A percentile compares a stretch with the other conserved stretches of the same genome.
Conservation (phyloP, 2,888 invertebrate genomes). For the Panorpa germanica region DNA sequence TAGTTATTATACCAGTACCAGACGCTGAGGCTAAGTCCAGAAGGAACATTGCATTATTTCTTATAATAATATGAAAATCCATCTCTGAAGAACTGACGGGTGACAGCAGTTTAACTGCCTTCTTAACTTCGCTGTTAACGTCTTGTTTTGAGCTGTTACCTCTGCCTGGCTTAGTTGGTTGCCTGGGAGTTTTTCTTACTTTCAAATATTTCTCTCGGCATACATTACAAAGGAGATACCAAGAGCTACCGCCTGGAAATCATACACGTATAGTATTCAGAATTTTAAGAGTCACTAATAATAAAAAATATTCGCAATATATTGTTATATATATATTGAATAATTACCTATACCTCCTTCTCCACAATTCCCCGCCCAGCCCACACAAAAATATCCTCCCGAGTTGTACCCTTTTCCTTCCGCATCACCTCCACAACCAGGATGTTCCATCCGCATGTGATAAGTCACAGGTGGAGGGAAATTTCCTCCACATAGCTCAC, state of each 20-base stretch:
- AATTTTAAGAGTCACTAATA: constrained; percentile 5
- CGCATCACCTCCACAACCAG: constrained; percentile 76
- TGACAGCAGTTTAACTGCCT: constrained; percentile 15
- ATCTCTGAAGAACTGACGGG: constrained; percentile 16
- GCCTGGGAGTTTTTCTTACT: constrained; percentile 15
- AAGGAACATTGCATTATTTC: constrained; percentile 86
- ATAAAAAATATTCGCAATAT: constrained; percentile 11
- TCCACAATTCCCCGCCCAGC: constrained; percentile 79
- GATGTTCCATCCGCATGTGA: constrained; percentile 80
- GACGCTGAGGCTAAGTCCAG: constrained; percentile 68
- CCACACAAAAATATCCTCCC: constrained; percentile 68
- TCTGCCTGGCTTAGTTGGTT: constrained; percentile 22
- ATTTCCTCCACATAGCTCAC: constrained; percentile 73
- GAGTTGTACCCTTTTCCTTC: constrained; percentile 85
- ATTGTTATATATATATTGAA: no score
- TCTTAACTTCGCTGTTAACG: constrained; percentile 17
- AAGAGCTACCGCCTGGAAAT: constrained; percentile 42
- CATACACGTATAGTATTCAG: constrained; percentile 10
- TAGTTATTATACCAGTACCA: constrained; percentile 20
- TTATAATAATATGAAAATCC: constrained; percentile 47
- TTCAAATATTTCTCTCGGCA: constrained; percentile 65
- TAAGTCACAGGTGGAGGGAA: constrained; percentile 69
- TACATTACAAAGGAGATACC: constrained; percentile 84
- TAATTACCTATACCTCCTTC: constrained; percentile 63
- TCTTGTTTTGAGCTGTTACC: constrained; percentile 21